Base-by-base conservation (phyloP, 2,113 vertebrate genomes). In the Pionites leucogaster region DNA sequence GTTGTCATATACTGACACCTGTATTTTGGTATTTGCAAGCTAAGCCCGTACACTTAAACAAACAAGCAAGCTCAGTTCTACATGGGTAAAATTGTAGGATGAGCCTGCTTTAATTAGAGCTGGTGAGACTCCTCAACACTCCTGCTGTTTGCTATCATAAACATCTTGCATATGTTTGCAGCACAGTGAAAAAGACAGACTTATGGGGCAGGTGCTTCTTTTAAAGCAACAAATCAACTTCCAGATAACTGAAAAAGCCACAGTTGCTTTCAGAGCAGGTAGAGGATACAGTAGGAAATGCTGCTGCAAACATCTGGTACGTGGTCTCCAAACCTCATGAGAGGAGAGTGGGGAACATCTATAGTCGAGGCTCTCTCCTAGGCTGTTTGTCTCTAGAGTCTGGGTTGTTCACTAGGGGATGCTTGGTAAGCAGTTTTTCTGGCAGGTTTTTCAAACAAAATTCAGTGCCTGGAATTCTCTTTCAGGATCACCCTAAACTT, bases 71-170 rank as follows among this genome's bases (percentile, higher is more conserved):
- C 88, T 93, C 87, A 65, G 90, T 97, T 97, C 95, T 95, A 95
- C 95, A 96, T 82, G 94, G 86, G 81, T 94, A 80, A 95, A 93
- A 96, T 70, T 95, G 96, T 97, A 97, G 96, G 94, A 96, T 93
- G 93, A 93, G 76, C 80, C 90, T 96, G 52, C 86, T 96, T 96
- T 97, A 97, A 97, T 97, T 97, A 97, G 95, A 91, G 81, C 65
- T 96, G 90, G 94, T 93, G 92, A 96, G 87, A 92, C 91, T 97
- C 78, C 92, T 92, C 80, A 63, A 76, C 67, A 44, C 68, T 97
- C 93, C 95, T 92, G 95, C 97, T 97, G 96, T 96, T 97, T 94
- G 78, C 81, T 80, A 81, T 95, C 96, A 84, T 96, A 97, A 97
- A 97, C 92, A 96, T 88, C 87, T 94, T 90, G 93, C 41, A 9